phyloP scores from a whole-genome alignment of 2,113 vertebrate genomes.

The Nerophis lumbriciformis region DNA sequence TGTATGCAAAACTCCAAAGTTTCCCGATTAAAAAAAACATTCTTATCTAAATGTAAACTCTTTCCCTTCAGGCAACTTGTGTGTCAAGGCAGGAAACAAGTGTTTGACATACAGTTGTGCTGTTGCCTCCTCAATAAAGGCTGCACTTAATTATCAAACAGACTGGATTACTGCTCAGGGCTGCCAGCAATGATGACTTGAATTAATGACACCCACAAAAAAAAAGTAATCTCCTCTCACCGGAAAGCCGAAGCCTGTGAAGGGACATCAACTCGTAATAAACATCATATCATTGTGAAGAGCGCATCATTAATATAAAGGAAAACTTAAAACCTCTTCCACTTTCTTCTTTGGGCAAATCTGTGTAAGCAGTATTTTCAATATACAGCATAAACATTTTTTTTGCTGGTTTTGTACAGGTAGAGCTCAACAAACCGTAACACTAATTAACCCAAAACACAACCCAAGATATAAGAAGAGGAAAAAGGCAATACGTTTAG shows the following conservation, averaged over 20 bases:
- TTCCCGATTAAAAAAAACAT: not conserved
- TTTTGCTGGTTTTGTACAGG: no score
- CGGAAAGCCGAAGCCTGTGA: constrained; percentile 54
- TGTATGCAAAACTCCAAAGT: not conserved
- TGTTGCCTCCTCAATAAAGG: constrained; percentile 38
- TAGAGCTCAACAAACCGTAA: no score
- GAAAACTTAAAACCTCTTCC: constrained; percentile 52
- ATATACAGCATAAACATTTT: no score
- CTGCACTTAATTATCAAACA: constrained; percentile 68
- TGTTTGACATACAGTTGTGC: constrained; percentile 42
- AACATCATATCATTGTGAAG: constrained; percentile 59
- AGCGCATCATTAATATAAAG: constrained; percentile 46
- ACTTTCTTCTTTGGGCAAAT: constrained; percentile 41
- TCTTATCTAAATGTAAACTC: not conserved
- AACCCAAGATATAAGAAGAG: no score
- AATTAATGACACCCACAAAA: constrained; percentile 66
- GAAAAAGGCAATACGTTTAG: no score
- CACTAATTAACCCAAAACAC: no score
- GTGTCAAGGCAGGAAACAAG: constrained; percentile 38
- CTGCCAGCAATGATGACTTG: constrained; percentile 59
- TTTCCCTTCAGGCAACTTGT: not conserved
- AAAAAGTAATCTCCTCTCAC: constrained; percentile 67
- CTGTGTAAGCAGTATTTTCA: constrained; percentile 6
- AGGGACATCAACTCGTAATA: constrained; percentile 60
- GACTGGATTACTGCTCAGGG: constrained; percentile 60